Base-by-base conservation (phyloP, 2,888 invertebrate species). In the Mechanitis messenoides region DNA sequence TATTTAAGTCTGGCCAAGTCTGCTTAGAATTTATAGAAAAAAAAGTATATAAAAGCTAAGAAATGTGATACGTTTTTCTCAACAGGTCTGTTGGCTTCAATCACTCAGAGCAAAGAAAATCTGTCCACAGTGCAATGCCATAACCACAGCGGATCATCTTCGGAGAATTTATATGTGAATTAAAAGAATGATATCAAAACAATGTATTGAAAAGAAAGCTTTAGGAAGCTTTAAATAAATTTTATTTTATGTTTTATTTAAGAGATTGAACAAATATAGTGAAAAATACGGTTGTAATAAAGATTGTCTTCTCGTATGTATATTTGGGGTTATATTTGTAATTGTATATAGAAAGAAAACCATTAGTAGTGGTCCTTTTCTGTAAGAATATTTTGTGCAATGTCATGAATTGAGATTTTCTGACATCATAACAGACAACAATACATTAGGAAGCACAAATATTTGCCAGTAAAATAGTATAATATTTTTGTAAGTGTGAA, bases 41-140 rank as follows among this genome's bases (percentile, higher is more conserved):
- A 5, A 35, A 5, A 2, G 35, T 35, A 35, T 35, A 35, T 35
- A 45, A 46, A 46, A 12, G 46, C 20, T 12, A 20, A 12, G 2
- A 46, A 46, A 46, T 46, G 46, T 20, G 20, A 20, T 20, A 20
- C 47, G 7, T 9, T 9, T 9, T 50, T 31, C 5, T 6, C 3
- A 50, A 0, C 77, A 91, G 91, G 92, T 92, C 42, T 94, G 94
- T 71, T 94, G 94, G 94, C 82, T 94, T 0, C 92, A 93, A 60
- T 93, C 94, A 0, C 76, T 93, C 20, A 95, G 96, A 47, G 95
- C 95, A 1, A 96, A 97, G 88, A 97, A 97, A 78, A 92, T 97
- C 7, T 98, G 97, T 78, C 98, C 98, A 0, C 97, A 97, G 78
- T 98, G 97, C 83, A 97, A 97, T 87, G 95, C 96, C 81, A 97